Evolutionary conservation across 2,888 invertebrate genomes (phyloP).

Genomic region (Hypomecis punctinalis): DNA sequence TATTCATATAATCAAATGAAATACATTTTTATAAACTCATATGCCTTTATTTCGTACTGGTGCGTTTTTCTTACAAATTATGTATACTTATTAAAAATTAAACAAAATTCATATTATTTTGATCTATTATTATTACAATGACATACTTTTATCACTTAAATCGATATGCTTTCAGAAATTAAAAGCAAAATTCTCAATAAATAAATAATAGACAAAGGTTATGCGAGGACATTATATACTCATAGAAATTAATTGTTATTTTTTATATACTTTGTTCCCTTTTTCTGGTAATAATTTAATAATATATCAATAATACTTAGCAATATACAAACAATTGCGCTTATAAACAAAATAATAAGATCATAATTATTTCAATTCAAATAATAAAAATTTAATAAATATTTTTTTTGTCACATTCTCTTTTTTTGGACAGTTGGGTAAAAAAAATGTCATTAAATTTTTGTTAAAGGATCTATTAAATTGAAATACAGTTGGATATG

Average conservation of each 20-base stretch:
- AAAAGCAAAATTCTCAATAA: slow-evolving; percentile 53
- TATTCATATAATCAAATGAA: slow-evolving; percentile 2
- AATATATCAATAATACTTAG: neutral
- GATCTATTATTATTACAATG: slow-evolving; percentile 67
- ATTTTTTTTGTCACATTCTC: too few species aligned
- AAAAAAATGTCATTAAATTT: too few species aligned
- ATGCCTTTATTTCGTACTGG: slow-evolving; percentile 85
- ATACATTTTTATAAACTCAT: slow-evolving; percentile 74
- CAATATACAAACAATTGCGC: too few species aligned
- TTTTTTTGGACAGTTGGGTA: too few species aligned
- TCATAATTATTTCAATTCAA: too few species aligned
- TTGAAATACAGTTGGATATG: too few species aligned
- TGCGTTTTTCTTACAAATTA: slow-evolving; percentile 82
- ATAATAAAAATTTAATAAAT: too few species aligned
- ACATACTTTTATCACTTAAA: slow-evolving; percentile 69
- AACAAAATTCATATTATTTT: slow-evolving; percentile 58
- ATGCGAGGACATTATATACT: slow-evolving; percentile 39
- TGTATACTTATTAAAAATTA: slow-evolving; percentile 74
- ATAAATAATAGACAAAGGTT: slow-evolving; percentile 40
- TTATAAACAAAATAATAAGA: too few species aligned
- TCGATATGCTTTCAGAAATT: slow-evolving; percentile 73
- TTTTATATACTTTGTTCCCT: slow-evolving; percentile 46
- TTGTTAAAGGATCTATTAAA: too few species aligned
- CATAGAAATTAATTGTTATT: slow-evolving; percentile 44
- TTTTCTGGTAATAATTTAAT: slow-evolving; percentile 40